Base-by-base conservation (phyloP, 2,113 vertebrate species). In the Hemibagrus wyckioides region DNA sequence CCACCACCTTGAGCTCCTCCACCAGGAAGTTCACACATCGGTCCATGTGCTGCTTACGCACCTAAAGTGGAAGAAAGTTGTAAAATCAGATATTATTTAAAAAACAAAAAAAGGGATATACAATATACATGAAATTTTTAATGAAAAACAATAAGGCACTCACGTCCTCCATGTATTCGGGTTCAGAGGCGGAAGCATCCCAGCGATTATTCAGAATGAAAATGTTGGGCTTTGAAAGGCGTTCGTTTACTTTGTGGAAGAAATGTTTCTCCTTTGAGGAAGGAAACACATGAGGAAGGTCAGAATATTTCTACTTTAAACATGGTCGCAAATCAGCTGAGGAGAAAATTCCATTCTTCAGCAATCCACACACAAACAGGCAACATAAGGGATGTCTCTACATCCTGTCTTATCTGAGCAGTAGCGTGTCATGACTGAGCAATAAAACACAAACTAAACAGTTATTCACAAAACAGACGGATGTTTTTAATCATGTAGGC, bases 191-290 rank as follows among this genome's bases (percentile, higher is more conserved):
- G 0, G 98, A 99, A 9, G 98, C 98, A 84, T 99, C 98, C 98
- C 98, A 99, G 89, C 98, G 97, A 73, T 99, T 99, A 93, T 99
- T 99, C 90, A 99, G 92, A 92, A 99, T 99, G 90, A 99, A 99
- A 89, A 99, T 97, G 92, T 99, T 99, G 13, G 98, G 98, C 84
- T 99, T 99, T 0, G 98, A 99, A 89, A 99, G 96, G 36, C 97
- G 95, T 57, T 98, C 98, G 0, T 99, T 99, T 81, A 99, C 98
- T 93, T 99, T 99, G 93, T 99, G 97, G 92, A 99, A 99, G 95
- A 99, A 99, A 28, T 99, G 98, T 80, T 99, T 99, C 91, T 99
- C 98, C 98, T 99, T 89, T 81, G 89, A 48, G 91, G 90, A 86
- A 88, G 17, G 88, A 88, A 86, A 84, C 77, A 86, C 1, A 82